A percentile compares a stretch with the other conserved stretches of the same genome.
Conservation (phyloP, 2,888 invertebrate genomes). For the Heteromurus nitidus region DNA sequence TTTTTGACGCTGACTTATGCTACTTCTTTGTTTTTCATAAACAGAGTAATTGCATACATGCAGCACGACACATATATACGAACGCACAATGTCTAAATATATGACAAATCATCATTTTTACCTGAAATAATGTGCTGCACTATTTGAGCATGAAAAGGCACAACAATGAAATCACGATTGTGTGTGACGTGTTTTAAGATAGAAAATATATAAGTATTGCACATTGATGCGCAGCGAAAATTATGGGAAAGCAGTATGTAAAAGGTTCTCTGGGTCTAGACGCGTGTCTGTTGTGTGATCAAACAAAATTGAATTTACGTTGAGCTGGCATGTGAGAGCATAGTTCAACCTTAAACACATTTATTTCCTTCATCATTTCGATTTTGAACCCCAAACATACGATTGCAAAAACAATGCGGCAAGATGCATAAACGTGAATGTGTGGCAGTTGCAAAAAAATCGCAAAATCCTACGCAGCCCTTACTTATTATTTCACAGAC, state of each 20-base stretch:
- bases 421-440: too few relatives aligned
- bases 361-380: constrained; percentile 54
- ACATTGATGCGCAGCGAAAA: background rate
- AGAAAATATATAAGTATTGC: background rate
- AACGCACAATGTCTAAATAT: background rate
- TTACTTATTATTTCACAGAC: too few relatives aligned
- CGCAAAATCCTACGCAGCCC: too few relatives aligned
- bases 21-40: background rate
- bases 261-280: too few relatives aligned
- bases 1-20: constrained; percentile 9
- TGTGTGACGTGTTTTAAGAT: background rate
- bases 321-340: constrained; percentile 23
- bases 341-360: constrained; percentile 48
- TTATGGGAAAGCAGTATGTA: constrained; percentile 39
- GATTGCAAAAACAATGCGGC: too few relatives aligned
- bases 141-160: background rate
- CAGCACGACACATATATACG: background rate
- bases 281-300: constrained; percentile 36
- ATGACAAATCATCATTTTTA: background rate
- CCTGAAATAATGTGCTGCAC: background rate
- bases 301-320: constrained; percentile 13
- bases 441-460: too few relatives aligned
- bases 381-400: too few relatives aligned
- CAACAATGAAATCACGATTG: constrained; percentile 5
- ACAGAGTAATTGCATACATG: background rate